Percentiles rank a stretch among this genome's conserved stretches.
phyloP scores from a whole-genome alignment of 2,888 invertebrate genomes.

The Latrodectus elegans region DNA sequence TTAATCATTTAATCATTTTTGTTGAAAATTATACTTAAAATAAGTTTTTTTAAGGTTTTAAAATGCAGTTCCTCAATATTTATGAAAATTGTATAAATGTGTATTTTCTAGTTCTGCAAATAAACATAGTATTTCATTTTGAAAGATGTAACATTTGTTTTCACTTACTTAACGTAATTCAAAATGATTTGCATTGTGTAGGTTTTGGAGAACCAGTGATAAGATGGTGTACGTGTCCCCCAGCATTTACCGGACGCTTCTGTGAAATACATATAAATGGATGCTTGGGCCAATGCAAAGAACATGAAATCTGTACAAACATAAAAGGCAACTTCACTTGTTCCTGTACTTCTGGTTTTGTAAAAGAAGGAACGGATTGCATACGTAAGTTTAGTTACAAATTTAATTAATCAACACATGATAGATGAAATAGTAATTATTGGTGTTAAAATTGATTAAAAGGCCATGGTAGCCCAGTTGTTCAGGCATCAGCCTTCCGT shows the following conservation, averaged over 20 bases:
- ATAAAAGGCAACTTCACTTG: conserved; percentile 1
- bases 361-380: conserved; percentile 44
- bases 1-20: no score
- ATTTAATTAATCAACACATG: background rate
- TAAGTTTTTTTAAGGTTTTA: no score
- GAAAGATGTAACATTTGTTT: no score
- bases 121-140: no score
- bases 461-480: background rate
- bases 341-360: conserved; percentile 8
- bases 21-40: no score
- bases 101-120: no score
- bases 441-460: background rate
- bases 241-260: conserved; percentile 17
- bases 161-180: no score
- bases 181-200: no score
- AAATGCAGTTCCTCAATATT: no score
- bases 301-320: conserved; percentile 17
- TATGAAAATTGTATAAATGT: no score
- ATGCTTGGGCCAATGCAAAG: conserved; percentile 12
- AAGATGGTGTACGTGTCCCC: background rate
- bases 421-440: background rate
- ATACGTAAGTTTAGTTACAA: conserved; percentile 31
- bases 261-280: conserved; percentile 26
- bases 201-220: no score
- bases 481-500: no score